Evolutionary conservation across 1,140 invertebrate genomes (phyloP), one percentile per base, ranked within the genome.

Genomic region (Dysdera silvatica): DNA sequence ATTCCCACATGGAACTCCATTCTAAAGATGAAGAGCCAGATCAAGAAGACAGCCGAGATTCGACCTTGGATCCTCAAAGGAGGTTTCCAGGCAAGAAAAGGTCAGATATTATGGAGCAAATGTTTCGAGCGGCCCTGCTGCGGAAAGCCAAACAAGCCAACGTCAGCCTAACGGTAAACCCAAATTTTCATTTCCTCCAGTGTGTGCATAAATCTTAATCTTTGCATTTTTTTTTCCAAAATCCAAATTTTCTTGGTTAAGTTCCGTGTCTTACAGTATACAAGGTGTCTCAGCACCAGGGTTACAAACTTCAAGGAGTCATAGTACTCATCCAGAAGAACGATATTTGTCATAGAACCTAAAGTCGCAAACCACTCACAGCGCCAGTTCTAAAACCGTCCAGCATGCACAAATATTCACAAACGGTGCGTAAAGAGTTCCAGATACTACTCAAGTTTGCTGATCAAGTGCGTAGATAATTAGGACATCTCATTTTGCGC

Each of bases 131-230:
- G n/a, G 54, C 63, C 3, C 56, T 65, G 8, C 57, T 59, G 33
- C 59, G 54, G 41, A 65, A 61, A 41, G 63, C 63, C n/a, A 65
- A 65, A 49, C 56, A 65, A 37, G 61, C 61, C 10, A 63, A 63
- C 14, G 61, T 63, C 37, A 40, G 61, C 54, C 18, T 20, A 14
- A 10, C 3, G 29, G 0, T n/a, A n/a, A n/a, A n/a, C n/a, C 16
- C 26, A 18, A n/a, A 0, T 24, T 55, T 0, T 26, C 8, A 18
- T 14, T 54, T 10, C 40, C 7, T 26, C 20, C 5, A 20, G 16
- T 18, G 23, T 43, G n/a, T 43, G 41, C 5, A 20, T 6, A 20
- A 18, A 20, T 43, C 4, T 43, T n/a, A 18, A 7, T 43, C 16
- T n/a, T 43, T 43, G 6, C 23, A 18, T n/a, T 43, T 43, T 43